Conservation (phyloP, 2,888 invertebrate species). For the Halictus quadricinctus region DNA sequence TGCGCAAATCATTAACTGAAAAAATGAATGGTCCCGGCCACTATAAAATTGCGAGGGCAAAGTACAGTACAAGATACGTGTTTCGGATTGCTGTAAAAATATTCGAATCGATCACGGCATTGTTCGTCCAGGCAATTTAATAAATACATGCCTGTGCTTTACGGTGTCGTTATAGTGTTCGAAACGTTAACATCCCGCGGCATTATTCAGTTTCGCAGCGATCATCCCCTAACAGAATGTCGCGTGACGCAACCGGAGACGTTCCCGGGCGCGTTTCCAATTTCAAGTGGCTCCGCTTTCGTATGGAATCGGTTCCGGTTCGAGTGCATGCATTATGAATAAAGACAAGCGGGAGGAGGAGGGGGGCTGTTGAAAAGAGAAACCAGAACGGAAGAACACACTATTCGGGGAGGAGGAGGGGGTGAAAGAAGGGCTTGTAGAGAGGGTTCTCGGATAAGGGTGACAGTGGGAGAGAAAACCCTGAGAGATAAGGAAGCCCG, state of each 20-base stretch:
- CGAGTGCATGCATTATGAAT: slow-evolving; percentile 38
- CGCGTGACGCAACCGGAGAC: slow-evolving; percentile 22
- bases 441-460: background rate
- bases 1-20: too few relatives aligned
- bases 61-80: background rate
- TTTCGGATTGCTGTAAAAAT: too few relatives aligned
- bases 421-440: background rate
- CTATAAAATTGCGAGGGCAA: background rate
- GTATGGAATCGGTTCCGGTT: slow-evolving; percentile 21
- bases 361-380: slow-evolving; percentile 11
- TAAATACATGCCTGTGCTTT: background rate
- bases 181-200: background rate
- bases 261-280: slow-evolving; percentile 36
- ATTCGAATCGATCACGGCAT: too few relatives aligned
- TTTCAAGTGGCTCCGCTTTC: slow-evolving; percentile 47
- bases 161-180: background rate
- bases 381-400: background rate
- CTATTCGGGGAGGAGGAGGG: background rate
- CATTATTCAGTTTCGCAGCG: slow-evolving; percentile 9
- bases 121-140: background rate
- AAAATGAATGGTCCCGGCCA: background rate
- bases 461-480: background rate
- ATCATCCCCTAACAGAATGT: slow-evolving; percentile 19
- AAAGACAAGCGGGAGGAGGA: slow-evolving; percentile 13
- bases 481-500: slow-evolving; percentile 25